A percentile compares a stretch with the other conserved stretches of the same genome.
Evolutionary conservation across 2,797 vertebrate species (phyloP).

Genomic region (Rhabdophis nuchalis): DNA sequence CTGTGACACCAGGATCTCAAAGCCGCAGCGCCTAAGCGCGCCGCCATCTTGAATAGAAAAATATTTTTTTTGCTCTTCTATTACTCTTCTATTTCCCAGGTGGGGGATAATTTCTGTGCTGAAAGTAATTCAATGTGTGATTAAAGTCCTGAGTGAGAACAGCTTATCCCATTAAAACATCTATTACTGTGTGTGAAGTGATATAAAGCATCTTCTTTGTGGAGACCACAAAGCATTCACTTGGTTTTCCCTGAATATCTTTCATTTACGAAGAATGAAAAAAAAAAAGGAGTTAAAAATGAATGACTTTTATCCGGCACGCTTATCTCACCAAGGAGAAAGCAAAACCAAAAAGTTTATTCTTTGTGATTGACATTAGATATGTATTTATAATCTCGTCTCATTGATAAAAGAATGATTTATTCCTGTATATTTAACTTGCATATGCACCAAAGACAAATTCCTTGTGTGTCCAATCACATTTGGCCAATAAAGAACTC

Average conservation of each 20-base stretch:
- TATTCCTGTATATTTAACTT: neutral
- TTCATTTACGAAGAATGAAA: neutral
- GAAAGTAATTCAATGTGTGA: neutral
- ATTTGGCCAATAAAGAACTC: too few species aligned
- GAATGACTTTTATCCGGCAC: neutral
- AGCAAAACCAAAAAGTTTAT: neutral
- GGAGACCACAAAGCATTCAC: neutral
- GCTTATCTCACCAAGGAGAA: neutral
- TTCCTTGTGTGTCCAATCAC: too few species aligned
- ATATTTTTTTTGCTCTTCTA: too few species aligned
- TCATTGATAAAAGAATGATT: neutral
- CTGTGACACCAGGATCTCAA: too few species aligned
- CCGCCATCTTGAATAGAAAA: too few species aligned
- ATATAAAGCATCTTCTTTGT: neutral
- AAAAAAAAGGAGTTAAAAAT: neutral
- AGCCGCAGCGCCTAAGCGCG: too few species aligned
- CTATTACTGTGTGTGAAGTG: neutral
- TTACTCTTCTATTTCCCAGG: too few species aligned
- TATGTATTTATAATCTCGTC: neutral
- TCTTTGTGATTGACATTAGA: neutral
- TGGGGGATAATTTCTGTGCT: neutral
- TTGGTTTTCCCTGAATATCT: neutral
- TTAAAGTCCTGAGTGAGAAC: neutral
- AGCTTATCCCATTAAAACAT: neutral
- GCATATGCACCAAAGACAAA: neutral